Conservation (phyloP, 2,888 invertebrate genomes). For the Ceramica pisi region DNA sequence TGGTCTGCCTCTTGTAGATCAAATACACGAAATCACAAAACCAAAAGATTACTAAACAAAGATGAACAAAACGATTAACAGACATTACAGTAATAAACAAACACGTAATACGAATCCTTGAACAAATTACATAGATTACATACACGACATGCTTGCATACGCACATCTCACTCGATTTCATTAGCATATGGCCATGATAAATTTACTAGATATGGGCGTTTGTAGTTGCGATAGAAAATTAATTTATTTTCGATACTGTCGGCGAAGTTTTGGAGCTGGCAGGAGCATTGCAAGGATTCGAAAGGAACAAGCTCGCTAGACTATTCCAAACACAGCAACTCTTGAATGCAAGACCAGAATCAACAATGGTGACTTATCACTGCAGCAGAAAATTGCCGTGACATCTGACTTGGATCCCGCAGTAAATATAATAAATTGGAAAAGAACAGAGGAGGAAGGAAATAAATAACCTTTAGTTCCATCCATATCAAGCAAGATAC, state of each 20-base stretch:
- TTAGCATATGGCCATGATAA: slow-evolving; percentile 48
- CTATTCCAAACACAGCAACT: not conserved
- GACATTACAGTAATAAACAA: slow-evolving; percentile 41
- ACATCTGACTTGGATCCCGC: no score
- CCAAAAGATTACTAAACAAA: slow-evolving; percentile 40
- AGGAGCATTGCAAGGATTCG: no score
- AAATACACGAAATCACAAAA: slow-evolving; percentile 11
- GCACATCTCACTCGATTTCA: slow-evolving; percentile 27
- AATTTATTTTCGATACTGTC: not conserved
- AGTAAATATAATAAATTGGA: not conserved
- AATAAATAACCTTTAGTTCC: no score
- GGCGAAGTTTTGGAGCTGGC: not conserved
- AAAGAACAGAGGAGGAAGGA: no score
- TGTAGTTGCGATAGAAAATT: slow-evolving; percentile 14
- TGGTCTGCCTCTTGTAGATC: not conserved
- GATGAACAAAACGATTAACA: slow-evolving; percentile 19
- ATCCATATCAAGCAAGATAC: not conserved
- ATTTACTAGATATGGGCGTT: slow-evolving; percentile 12
- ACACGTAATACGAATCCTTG: slow-evolving; percentile 54
- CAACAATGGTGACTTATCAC: not conserved
- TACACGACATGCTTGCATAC: slow-evolving; percentile 42
- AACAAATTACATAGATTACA: slow-evolving; percentile 64
- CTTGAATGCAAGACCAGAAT: not conserved
- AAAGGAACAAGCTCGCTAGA: not conserved
- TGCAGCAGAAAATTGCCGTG: not conserved